Percentiles rank a stretch among this genome's conserved stretches.
These are phyloP conservation scores for Mobula hypostoma DNA, from an alignment of 2,113 vertebrate species.

Conservation along the genomic window DNA sequence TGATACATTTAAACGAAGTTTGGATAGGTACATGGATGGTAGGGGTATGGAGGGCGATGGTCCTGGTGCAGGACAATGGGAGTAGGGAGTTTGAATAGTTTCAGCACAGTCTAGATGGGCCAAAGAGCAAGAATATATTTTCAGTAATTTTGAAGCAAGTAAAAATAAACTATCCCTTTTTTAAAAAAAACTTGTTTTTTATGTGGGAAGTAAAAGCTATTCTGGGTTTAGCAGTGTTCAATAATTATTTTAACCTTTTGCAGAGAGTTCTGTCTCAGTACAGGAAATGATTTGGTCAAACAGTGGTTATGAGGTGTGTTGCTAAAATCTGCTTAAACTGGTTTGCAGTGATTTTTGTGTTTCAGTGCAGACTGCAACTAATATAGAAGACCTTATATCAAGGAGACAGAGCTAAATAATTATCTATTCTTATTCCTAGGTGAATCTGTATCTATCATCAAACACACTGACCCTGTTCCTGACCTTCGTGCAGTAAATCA, in stretches of 20 bases:
- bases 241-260: background rate
- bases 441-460: constrained; percentile 94
- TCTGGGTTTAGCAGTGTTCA: background rate
- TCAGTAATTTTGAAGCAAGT: background rate
- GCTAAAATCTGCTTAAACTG: background rate
- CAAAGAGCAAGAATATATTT: background rate
- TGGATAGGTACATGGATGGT: too few species aligned
- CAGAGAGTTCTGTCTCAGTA: background rate
- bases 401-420: background rate
- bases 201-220: background rate
- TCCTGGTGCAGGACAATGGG: too few species aligned
- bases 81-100: too few species aligned
- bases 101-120: too few species aligned
- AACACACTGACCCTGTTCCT: constrained; percentile 95
- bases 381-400: background rate
- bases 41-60: too few species aligned
- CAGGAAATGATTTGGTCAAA: background rate
- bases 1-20: too few species aligned
- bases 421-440: constrained; percentile 53
- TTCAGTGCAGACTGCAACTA: background rate
- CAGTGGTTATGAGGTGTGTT: background rate
- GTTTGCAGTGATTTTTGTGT: background rate
- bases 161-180: too few species aligned
- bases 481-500: constrained; percentile 97
- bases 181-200: too few species aligned